phyloP scores from a whole-genome alignment of 2,113 vertebrate genomes.

The Trogon surrucura region DNA sequence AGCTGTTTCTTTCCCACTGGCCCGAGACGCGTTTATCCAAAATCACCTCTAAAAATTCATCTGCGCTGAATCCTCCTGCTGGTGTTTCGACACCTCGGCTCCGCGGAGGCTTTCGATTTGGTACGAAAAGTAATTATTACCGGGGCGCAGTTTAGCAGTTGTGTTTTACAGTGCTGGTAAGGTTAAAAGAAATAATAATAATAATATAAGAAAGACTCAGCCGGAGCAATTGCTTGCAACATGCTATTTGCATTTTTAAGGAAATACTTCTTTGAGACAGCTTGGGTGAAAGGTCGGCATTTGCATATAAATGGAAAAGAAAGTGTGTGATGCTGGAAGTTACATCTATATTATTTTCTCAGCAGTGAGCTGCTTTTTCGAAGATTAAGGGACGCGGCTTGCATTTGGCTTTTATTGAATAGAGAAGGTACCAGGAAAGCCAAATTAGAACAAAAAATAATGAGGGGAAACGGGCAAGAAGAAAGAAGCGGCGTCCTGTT shows the following conservation, averaged over 20 bases:
- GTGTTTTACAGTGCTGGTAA: constrained; percentile 66
- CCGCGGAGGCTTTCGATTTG: constrained; percentile 27
- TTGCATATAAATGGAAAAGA: constrained; percentile 87
- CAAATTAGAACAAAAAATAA: constrained; percentile 74
- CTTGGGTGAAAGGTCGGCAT: constrained; percentile 83
- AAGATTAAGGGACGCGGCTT: constrained; percentile 76
- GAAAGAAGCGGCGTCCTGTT: not conserved
- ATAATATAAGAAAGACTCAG: constrained; percentile 71
- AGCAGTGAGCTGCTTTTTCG: constrained; percentile 77
- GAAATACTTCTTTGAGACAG: constrained; percentile 81
- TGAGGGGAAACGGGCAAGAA: constrained; percentile 55
- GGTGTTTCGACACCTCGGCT: constrained; percentile 4
- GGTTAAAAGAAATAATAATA: constrained; percentile 81
- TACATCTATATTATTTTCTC: constrained; percentile 84
- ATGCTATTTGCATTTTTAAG: constrained; percentile 87
- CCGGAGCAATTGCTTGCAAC: constrained; percentile 70
- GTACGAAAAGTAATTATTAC: constrained; percentile 71
- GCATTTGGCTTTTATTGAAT: constrained; percentile 77
- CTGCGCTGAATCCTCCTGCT: not conserved
- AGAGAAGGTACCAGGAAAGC: constrained; percentile 69
- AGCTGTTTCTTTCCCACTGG: not conserved
- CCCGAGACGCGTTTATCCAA: not conserved
- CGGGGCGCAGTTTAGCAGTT: constrained; percentile 64
- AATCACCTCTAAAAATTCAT: not conserved
- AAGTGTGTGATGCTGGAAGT: constrained; percentile 79